These are phyloP conservation scores for Capitella teleta DNA, from an alignment of 1,140 invertebrate genomes.

Conservation along the genomic window DNA sequence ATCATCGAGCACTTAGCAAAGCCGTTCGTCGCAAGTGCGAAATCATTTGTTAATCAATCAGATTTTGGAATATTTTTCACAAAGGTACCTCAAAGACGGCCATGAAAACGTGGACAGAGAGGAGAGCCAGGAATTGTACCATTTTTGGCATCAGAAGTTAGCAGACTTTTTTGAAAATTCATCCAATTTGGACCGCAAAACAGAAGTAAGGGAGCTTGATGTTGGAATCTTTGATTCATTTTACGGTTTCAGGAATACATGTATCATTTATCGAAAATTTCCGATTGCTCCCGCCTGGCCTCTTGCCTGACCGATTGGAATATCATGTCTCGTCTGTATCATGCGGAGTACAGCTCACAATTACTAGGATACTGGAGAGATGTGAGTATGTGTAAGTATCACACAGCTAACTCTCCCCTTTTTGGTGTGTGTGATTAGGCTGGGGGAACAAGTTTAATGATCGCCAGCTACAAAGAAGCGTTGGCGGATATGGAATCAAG, in stretches of 20 bases:
- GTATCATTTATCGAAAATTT: conserved; percentile 28
- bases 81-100: conserved; percentile 2
- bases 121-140: conserved; percentile 21
- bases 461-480: conserved; percentile 1
- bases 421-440: neutral
- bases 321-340: conserved; percentile 33
- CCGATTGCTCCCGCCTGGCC: conserved; percentile 27
- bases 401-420: too few species aligned
- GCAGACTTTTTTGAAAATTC: conserved; percentile 12
- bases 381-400: too few species aligned
- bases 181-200: conserved; percentile 9
- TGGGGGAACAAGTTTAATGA: conserved; percentile 6
- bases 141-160: conserved; percentile 30
- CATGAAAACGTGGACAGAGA: conserved; percentile 18
- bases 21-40: too few species aligned
- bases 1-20: conserved; percentile 36
- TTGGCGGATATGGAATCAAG: conserved; percentile 2
- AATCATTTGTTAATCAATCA: too few species aligned
- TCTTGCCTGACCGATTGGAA: conserved; percentile 32
- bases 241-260: conserved; percentile 25
- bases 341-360: conserved; percentile 35
- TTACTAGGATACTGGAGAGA: conserved; percentile 35
- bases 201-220: conserved; percentile 9
- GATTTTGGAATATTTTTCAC: too few species aligned
- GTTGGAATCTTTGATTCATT: neutral